These are phyloP conservation scores for Hephaestus fuliginosus DNA, from an alignment of 2,797 vertebrate species.

Conservation along the genomic window DNA sequence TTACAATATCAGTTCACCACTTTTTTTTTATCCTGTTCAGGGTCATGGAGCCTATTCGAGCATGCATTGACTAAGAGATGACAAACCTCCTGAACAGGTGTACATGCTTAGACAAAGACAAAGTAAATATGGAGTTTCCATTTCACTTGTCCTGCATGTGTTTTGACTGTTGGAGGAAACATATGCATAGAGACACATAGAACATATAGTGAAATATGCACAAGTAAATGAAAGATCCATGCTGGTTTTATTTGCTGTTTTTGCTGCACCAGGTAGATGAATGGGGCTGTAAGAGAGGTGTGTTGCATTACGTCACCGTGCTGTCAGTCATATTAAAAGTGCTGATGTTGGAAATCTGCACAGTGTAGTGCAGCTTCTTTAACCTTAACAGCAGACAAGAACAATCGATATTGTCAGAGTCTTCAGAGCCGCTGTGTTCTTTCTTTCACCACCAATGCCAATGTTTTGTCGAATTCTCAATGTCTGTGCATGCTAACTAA, in stretches of 20 bases:
- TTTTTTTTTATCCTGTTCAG: not conserved
- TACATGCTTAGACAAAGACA: not conserved
- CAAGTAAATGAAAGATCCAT: not conserved
- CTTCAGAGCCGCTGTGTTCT: not conserved
- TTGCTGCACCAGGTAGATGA: not conserved
- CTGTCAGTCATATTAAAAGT: not conserved
- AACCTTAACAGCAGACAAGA: not conserved
- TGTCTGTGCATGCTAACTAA: not conserved
- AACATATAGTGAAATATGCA: not conserved
- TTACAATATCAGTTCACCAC: too few species aligned
- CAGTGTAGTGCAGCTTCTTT: not conserved
- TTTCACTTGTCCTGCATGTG: not conserved
- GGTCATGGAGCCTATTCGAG: not conserved
- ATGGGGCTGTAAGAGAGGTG: not conserved
- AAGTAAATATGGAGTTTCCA: conserved; percentile 1
- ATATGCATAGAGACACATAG: not conserved
- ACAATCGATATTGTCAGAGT: not conserved
- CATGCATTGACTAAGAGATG: not conserved
- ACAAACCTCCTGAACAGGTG: not conserved
- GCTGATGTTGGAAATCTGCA: not conserved
- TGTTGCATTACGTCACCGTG: not conserved
- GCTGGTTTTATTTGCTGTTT: not conserved
- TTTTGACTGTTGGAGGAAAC: not conserved
- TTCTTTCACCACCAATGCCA: not conserved
- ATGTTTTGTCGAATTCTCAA: not conserved